phyloP scores from a whole-genome alignment of 2,888 invertebrate genomes.

The Barypeithes pellucidus region DNA sequence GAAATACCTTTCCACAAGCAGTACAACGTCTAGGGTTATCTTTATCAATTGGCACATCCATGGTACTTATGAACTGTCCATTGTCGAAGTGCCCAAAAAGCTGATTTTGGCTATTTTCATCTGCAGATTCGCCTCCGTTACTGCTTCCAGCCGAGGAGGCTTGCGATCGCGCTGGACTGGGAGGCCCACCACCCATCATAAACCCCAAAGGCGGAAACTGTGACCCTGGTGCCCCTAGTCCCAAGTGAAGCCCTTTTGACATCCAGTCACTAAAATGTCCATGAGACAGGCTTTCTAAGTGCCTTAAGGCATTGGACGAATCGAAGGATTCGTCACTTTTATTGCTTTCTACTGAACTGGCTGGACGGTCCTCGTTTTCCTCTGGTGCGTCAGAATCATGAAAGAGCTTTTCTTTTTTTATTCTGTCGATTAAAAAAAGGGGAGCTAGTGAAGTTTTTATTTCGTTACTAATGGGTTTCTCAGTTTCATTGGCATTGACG shows the following conservation, averaged over 20 bases:
- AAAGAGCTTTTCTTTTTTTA: conserved; percentile 68
- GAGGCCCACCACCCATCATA: conserved; percentile 74
- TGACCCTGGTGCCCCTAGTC: conserved; percentile 66
- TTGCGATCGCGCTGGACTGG: conserved; percentile 76
- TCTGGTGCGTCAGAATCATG: conserved; percentile 64
- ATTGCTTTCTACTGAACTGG: conserved; percentile 74
- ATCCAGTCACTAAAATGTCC: conserved; percentile 79
- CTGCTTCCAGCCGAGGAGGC: conserved; percentile 76
- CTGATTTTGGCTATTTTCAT: conserved; percentile 76
- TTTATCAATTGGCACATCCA: conserved; percentile 91
- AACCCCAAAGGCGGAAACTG: conserved; percentile 71
- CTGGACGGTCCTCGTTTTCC: conserved; percentile 70
- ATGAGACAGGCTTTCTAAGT: conserved; percentile 86
- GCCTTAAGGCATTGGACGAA: conserved; percentile 81
- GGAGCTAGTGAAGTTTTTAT: conserved; percentile 70
- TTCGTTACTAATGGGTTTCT: conserved; percentile 64
- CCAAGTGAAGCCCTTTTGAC: conserved; percentile 68
- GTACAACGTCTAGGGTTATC: conserved; percentile 94
- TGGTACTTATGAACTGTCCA: conserved; percentile 81
- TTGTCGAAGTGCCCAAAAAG: conserved; percentile 83
- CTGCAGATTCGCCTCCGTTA: conserved; percentile 74
- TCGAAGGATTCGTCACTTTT: conserved; percentile 77
- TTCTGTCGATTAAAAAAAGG: conserved; percentile 67
- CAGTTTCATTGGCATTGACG: conserved; percentile 70
- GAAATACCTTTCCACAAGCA: conserved; percentile 94